Conservation (phyloP, 2,888 invertebrate species). For the Caenorhabditis sulstoni region DNA sequence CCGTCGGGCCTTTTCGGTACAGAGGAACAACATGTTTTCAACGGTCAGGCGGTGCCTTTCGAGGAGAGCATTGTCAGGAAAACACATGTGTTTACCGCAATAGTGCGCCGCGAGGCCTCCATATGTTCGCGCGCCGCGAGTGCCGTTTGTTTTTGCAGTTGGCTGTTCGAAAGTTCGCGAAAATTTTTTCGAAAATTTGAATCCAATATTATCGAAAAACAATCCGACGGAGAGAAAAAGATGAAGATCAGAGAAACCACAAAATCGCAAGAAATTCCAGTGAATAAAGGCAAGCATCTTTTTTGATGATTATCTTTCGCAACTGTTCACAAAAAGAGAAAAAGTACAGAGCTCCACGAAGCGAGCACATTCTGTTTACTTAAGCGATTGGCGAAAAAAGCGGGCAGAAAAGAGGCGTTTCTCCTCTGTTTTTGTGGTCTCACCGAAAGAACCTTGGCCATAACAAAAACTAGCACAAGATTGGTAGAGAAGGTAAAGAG, state of each 20-base stretch:
- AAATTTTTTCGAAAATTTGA: too few species aligned
- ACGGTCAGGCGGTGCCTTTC: background rate
- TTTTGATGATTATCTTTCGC: background rate
- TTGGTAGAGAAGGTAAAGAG: too few species aligned
- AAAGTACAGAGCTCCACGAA: slow-evolving; percentile 16
- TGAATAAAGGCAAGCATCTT: background rate
- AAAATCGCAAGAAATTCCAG: background rate
- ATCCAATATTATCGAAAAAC: too few species aligned
- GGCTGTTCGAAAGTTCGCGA: too few species aligned
- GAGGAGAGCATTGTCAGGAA: background rate
- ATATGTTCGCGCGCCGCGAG: background rate
- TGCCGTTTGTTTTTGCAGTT: too few species aligned
- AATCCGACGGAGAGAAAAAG: background rate
- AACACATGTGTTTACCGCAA: slow-evolving; percentile 16
- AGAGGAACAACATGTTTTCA: background rate
- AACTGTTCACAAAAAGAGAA: background rate
- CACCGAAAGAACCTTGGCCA: background rate
- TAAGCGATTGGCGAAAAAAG: background rate
- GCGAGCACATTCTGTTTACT: slow-evolving; percentile 13
- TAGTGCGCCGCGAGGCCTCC: background rate
- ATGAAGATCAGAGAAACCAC: background rate
- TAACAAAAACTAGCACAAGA: too few species aligned
- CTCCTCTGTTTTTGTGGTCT: slow-evolving; percentile 8
- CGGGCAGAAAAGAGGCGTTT: slow-evolving; percentile 2
- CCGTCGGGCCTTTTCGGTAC: background rate